These are phyloP conservation scores for Anseranas semipalmata DNA, from an alignment of 2,113 vertebrate genomes.

Conservation along the genomic window DNA sequence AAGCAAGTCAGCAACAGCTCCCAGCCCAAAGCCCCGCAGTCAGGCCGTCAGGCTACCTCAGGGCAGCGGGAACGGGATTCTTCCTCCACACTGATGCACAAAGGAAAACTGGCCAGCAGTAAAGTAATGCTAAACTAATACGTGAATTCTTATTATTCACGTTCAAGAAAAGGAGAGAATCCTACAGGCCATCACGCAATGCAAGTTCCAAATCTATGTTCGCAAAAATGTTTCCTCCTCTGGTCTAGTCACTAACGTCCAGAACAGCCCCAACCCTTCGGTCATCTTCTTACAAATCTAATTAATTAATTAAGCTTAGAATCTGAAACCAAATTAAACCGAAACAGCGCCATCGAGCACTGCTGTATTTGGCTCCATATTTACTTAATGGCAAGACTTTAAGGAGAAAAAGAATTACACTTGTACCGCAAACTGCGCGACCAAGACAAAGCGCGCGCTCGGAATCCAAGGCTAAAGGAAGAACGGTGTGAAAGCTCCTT, in stretches of 20 bases:
- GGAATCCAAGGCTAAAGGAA: not conserved
- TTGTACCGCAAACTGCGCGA: not conserved
- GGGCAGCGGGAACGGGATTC: not conserved
- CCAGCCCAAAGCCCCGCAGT: not conserved
- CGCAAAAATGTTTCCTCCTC: not conserved
- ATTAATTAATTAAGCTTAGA: not conserved
- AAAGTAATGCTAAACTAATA: not conserved
- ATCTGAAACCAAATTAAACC: not conserved
- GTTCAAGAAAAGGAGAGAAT: not conserved
- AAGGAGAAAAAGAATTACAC: not conserved
- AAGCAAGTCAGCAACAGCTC: not conserved
- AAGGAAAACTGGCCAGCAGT: not conserved
- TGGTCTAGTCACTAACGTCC: not conserved
- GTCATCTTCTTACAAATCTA: not conserved
- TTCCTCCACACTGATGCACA: accelerated
- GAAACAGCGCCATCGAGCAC: not conserved
- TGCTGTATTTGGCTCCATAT: not conserved
- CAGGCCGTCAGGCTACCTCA: not conserved
- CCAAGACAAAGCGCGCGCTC: not conserved
- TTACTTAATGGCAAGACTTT: not conserved
- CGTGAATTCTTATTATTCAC: not conserved
- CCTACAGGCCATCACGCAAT: not conserved
- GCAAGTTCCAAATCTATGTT: not conserved
- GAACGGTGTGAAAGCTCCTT: accelerated
- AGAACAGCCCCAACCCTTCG: not conserved